A percentile compares a stretch with the other conserved stretches of the same genome.
Evolutionary conservation across 2,888 invertebrate genomes (phyloP).

Genomic region (Hypselothyrea guttata): DNA sequence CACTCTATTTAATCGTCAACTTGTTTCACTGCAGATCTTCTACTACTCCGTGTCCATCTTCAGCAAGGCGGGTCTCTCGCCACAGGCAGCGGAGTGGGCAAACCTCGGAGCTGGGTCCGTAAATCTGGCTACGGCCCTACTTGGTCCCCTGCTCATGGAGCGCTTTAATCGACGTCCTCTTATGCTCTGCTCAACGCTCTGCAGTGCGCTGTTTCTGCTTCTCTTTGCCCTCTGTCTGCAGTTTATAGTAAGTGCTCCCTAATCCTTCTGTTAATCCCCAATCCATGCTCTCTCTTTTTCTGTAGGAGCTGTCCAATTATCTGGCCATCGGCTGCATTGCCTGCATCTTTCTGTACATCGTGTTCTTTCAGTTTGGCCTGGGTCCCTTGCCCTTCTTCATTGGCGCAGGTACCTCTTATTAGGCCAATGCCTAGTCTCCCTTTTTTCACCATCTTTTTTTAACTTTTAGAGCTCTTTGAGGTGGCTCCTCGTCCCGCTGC

Average conservation of each 20-base stretch:
- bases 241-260: conserved; percentile 84
- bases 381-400: conserved; percentile 94
- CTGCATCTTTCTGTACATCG: conserved; percentile 88
- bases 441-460: conserved; percentile 32
- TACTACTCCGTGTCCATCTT: conserved; percentile 93
- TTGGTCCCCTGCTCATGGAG: conserved; percentile 87
- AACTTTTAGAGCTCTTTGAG: conserved; percentile 88
- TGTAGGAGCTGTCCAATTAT: conserved; percentile 79
- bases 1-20: too few relatives aligned
- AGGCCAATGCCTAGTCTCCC: background rate
- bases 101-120: conserved; percentile 90
- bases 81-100: conserved; percentile 86
- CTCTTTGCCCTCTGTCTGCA: conserved; percentile 85
- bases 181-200: conserved; percentile 85
- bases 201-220: conserved; percentile 85
- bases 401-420: conserved; percentile 85
- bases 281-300: background rate
- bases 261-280: too few relatives aligned
- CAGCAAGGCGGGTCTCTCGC: conserved; percentile 86
- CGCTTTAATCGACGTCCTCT: conserved; percentile 86
- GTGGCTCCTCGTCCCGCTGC: conserved; percentile 91
- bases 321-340: conserved; percentile 88
- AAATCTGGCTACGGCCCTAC: conserved; percentile 86
- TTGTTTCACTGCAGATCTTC: conserved; percentile 85
- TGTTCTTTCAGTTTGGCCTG: conserved; percentile 91